These are phyloP conservation scores for Hanleya hanleyi DNA, from an alignment of 2,888 invertebrate genomes.

Conservation along the genomic window DNA sequence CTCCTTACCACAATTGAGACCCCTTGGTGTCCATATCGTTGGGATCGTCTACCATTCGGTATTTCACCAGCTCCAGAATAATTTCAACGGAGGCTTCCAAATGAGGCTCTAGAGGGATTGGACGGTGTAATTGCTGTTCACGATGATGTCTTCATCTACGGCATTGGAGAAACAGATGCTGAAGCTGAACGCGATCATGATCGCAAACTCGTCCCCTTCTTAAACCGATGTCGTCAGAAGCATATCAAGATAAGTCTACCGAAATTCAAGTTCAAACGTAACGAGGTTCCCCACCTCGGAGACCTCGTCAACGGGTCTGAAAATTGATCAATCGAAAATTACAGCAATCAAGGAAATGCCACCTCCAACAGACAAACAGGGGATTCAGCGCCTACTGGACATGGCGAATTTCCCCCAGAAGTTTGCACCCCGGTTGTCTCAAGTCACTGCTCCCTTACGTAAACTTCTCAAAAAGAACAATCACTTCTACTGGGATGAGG, in stretches of 20 bases:
- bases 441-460: constrained; percentile 27
- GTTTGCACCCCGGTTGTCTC: constrained; percentile 31
- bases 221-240: constrained; percentile 23
- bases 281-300: constrained; percentile 28
- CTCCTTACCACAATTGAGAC: constrained; percentile 38
- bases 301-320: constrained; percentile 24
- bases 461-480: constrained; percentile 19
- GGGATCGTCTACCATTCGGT: constrained; percentile 38
- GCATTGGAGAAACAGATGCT: no score
- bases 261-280: constrained; percentile 20
- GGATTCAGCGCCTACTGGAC: constrained; percentile 28
- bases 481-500: constrained; percentile 22
- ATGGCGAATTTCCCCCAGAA: constrained; percentile 32
- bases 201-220: constrained; percentile 14
- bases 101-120: constrained; percentile 15
- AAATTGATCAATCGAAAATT: constrained; percentile 27
- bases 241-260: constrained; percentile 26
- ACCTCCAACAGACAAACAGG: constrained; percentile 25
- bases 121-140: constrained; percentile 18
- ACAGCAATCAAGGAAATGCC: constrained; percentile 31
- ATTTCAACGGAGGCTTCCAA: constrained; percentile 24
- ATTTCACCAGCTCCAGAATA: constrained; percentile 34
- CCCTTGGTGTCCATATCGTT: no score
- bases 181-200: constrained; percentile 23
- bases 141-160: no score